phyloP scores from a whole-genome alignment of 2,113 vertebrate genomes.

The Geothlypis trichas region DNA sequence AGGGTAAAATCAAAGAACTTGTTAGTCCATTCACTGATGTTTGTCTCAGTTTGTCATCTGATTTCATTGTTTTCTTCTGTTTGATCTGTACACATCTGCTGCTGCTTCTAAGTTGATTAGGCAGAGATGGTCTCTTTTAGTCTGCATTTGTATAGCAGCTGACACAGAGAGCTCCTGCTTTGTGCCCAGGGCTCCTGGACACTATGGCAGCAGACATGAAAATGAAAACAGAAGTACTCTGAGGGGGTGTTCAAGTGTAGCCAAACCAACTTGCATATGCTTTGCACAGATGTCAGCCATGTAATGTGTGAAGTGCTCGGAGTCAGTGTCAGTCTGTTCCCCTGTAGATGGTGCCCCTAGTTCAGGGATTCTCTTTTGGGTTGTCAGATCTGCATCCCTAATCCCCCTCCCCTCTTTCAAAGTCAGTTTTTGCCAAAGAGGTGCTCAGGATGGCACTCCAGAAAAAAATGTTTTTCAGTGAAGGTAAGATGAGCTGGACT shows the following conservation, averaged over 20 bases:
- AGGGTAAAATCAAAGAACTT: slow-evolving; percentile 2
- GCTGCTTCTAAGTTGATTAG: neutral
- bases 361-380: slow-evolving; percentile 40
- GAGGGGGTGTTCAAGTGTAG: neutral
- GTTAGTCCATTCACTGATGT: neutral
- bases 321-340: slow-evolving; percentile 27
- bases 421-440: neutral
- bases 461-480: neutral
- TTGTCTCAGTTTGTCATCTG: neutral
- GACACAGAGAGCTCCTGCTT: neutral
- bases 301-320: neutral
- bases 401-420: neutral
- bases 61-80: slow-evolving; percentile 27
- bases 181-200: neutral
- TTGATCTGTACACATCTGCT: slow-evolving; percentile 22
- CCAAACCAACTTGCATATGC: neutral
- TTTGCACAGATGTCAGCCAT: neutral
- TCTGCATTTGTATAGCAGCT: neutral
- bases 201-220: neutral
- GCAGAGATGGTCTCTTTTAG: neutral
- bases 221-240: neutral
- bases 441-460: neutral
- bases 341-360: slow-evolving; percentile 65
- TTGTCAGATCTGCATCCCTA: neutral
- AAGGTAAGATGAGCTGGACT: neutral